Conservation (phyloP, 2,113 vertebrate genomes). For the Tricholaema leucomelas region DNA sequence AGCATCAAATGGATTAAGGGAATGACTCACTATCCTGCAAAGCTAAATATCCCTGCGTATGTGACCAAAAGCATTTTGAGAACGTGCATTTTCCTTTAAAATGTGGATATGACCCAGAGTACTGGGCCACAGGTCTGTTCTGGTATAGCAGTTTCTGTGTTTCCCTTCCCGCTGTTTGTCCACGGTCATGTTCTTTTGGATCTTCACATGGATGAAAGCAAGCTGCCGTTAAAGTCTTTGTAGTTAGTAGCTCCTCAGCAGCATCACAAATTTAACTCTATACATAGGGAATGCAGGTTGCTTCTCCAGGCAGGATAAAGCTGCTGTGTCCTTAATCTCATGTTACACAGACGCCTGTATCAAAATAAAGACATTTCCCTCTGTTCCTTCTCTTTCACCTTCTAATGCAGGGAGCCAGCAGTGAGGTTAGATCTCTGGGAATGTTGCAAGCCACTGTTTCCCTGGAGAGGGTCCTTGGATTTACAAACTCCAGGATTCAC, state of each 20-base stretch:
- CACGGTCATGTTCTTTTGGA: neutral
- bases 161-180: constrained; percentile 7
- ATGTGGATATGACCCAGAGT: neutral
- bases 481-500: constrained; percentile 30
- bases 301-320: neutral
- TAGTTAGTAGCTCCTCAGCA: neutral
- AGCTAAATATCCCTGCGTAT: neutral
- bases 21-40: constrained; percentile 1
- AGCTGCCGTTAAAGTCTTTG: neutral
- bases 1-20: neutral
- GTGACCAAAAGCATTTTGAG: neutral
- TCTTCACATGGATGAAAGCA: neutral
- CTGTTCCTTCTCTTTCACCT: neutral
- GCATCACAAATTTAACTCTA: constrained; percentile 6
- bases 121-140: neutral
- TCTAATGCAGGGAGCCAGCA: neutral
- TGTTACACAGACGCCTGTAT: neutral
- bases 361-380: neutral
- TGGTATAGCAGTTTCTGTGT: neutral
- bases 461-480: constrained; percentile 6
- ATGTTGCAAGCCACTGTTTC: neutral
- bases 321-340: constrained; percentile 13
- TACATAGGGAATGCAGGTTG: neutral
- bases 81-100: neutral
- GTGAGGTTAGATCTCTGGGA: neutral